Conservation (phyloP, 2,888 invertebrate genomes). For the Oxystoma pomonae region DNA sequence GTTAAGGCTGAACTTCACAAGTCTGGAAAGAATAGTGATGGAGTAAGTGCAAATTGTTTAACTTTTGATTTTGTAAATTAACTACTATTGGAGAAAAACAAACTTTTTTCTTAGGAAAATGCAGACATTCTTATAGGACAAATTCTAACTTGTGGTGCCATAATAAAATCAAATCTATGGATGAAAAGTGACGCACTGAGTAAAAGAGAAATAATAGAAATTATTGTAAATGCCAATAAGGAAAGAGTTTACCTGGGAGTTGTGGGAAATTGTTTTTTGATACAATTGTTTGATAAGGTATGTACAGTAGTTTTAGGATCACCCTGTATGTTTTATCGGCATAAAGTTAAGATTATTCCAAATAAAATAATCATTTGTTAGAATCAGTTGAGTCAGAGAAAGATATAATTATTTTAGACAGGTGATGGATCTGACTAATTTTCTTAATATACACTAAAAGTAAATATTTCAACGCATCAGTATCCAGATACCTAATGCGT, state of each 20-base stretch:
- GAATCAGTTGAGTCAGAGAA: no score
- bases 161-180: slow-evolving; percentile 62
- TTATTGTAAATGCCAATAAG: slow-evolving; percentile 53
- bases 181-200: slow-evolving; percentile 51
- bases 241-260: slow-evolving; percentile 60
- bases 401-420: no score
- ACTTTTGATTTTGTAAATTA: no score
- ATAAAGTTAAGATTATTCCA: no score
- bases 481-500: no score
- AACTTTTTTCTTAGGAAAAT: slow-evolving; percentile 63
- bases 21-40: slow-evolving; percentile 59
- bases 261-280: slow-evolving; percentile 57
- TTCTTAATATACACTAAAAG: no score
- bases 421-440: no score
- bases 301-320: neutral
- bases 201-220: slow-evolving; percentile 47
- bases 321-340: no score
- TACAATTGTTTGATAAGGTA: slow-evolving; percentile 57
- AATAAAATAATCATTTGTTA: no score
- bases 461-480: no score
- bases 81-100: no score
- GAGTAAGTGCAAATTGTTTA: slow-evolving; percentile 52
- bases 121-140: slow-evolving; percentile 69
- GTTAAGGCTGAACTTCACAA: slow-evolving; percentile 63
- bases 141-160: slow-evolving; percentile 65